Percentiles rank a stretch among this genome's conserved stretches.
phyloP scores from a whole-genome alignment of 2,888 invertebrate species.

The Nomada fucata region DNA sequence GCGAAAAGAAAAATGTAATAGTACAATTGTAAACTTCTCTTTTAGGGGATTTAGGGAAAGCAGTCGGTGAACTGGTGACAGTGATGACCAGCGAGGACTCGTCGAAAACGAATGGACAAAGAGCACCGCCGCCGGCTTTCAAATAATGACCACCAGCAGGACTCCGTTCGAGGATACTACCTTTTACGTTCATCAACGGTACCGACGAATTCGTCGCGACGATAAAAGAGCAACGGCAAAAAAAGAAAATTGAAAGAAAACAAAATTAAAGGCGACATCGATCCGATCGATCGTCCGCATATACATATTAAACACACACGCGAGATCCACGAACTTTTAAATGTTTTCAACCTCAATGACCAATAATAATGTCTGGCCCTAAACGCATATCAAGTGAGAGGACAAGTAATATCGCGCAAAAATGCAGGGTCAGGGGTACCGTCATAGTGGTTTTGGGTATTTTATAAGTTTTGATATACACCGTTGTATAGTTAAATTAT shows the following conservation, averaged over 20 bases:
- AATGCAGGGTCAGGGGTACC: conserved; percentile 74
- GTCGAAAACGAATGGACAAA: conserved; percentile 78
- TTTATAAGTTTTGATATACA: conserved; percentile 84
- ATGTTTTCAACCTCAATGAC: conserved; percentile 73
- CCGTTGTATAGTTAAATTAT: conserved; percentile 79
- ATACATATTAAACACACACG: neutral
- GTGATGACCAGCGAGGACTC: conserved; percentile 92
- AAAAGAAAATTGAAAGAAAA: neutral
- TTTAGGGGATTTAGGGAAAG: conserved; percentile 93
- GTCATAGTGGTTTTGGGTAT: conserved; percentile 82
- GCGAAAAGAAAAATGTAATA: no score
- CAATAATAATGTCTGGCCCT: conserved; percentile 82
- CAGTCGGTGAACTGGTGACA: conserved; percentile 94
- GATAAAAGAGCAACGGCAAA: no score
- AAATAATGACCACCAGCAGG: conserved; percentile 73
- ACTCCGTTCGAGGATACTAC: conserved; percentile 7
- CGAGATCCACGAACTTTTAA: conserved; percentile 53
- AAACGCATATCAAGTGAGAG: conserved; percentile 82
- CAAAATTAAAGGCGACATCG: conserved; percentile 8
- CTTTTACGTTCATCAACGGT: conserved; percentile 29
- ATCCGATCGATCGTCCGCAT: conserved; percentile 19
- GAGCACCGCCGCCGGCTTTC: conserved; percentile 81
- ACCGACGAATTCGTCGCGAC: conserved; percentile 11
- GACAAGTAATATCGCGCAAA: conserved; percentile 68
- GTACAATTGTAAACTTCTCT: conserved; percentile 55